Evolutionary conservation across 2,888 invertebrate genomes (phyloP), one percentile per base, ranked within the genome.

Genomic region (Lepidochrysops patricia): DNA sequence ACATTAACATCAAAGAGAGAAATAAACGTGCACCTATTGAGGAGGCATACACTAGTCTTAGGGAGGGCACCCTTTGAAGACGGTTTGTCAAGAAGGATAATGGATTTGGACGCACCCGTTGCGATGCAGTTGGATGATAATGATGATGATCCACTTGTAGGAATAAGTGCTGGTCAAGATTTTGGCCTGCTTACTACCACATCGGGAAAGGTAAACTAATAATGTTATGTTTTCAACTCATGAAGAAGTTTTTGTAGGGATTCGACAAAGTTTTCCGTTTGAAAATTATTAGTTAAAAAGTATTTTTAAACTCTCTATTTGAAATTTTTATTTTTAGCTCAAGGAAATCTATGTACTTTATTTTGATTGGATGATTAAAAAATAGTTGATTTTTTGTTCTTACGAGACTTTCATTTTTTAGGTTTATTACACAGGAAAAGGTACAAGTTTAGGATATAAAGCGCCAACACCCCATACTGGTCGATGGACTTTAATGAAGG

Each of bases 381-480:
- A 34, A 7, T 34, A 34, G 1, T 4, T 34, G 7, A 13, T 13
- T 2, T 13, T 13, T 12, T 7, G 7, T 32, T 37, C 49, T 34
- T 37, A 27, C 23, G 19, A 19, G 9, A 54, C 50, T 57, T 6
- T 70, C 72, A 19, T 6, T 57, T 59, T 63, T 2, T 56, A 89
- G 94, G 93, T 97, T 6, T 91, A 96, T 69, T 98, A 95, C 75
- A 94, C 94, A 62, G 98, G 98, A 0, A 97, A 97, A 82, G 94
- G 96, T 0, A 92, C 94, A 29, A 94, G 95, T 54, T 86, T 98
- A 19, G 98, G 98, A 0, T 93, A 97, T 70, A 97, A 98, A 75
- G 80, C 77, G 4, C 72, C 82, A 1, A 85, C 86, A 68, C 91
- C 89, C 35, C 84, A 77, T 67, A 91, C 87, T 61, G 91, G 89